phyloP scores from a whole-genome alignment of 2,113 vertebrate species.

The Cyprinodon brontotheroides region DNA sequence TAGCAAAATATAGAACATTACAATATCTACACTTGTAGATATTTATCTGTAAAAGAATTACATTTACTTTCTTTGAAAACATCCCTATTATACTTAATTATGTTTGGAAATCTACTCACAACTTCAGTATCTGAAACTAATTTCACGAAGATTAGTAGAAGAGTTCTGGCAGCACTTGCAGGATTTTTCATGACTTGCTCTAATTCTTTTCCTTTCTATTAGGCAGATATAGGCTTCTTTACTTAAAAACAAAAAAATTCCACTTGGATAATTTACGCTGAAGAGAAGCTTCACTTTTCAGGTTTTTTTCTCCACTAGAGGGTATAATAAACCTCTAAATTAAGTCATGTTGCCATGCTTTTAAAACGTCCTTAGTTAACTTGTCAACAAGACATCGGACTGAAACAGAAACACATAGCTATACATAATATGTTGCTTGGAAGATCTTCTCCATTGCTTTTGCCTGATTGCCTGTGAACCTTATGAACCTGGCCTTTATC shows the following conservation, averaged over 20 bases:
- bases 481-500: background rate
- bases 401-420: background rate
- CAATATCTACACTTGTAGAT: conserved; percentile 15
- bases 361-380: background rate
- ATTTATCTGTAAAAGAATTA: conserved; percentile 36
- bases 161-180: conserved; percentile 71
- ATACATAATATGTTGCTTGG: background rate
- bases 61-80: conserved; percentile 19
- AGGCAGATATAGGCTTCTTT: conserved; percentile 80
- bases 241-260: conserved; percentile 24
- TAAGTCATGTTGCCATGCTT: background rate
- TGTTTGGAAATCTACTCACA: conserved; percentile 8
- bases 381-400: background rate
- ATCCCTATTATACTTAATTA: conserved; percentile 18
- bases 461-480: conserved; percentile 6
- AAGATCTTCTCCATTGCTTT: background rate
- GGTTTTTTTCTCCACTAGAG: conserved; percentile 13
- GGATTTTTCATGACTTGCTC: conserved; percentile 85
- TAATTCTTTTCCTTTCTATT: conserved; percentile 90
- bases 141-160: conserved; percentile 82
- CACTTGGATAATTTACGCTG: background rate
- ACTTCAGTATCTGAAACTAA: background rate
- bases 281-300: background rate
- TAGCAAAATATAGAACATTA: conserved; percentile 18
- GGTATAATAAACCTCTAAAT: conserved; percentile 3